Percentiles rank a stretch among this genome's conserved stretches.
phyloP scores from a whole-genome alignment of 2,888 invertebrate species.

The Drosophila kokeensis region DNA sequence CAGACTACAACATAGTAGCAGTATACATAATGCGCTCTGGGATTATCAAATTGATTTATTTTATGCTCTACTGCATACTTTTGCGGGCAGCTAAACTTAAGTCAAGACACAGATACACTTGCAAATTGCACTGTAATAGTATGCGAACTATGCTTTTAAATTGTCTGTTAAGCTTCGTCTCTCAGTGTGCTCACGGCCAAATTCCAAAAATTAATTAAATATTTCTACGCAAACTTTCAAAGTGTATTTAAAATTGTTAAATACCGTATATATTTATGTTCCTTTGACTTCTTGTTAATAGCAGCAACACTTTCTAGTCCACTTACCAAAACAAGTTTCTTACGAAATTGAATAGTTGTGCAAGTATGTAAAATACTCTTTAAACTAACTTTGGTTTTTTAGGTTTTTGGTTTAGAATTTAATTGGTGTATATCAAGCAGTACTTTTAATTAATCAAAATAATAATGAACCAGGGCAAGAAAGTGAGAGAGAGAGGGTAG shows the following conservation, averaged over 20 bases:
- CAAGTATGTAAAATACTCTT: background rate
- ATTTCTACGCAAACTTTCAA: background rate
- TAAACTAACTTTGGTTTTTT: background rate
- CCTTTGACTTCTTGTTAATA: background rate
- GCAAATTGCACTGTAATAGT: conserved; percentile 1
- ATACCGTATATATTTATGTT: background rate
- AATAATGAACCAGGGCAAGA: background rate
- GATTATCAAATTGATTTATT: conserved; percentile 65
- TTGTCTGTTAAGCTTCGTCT: background rate
- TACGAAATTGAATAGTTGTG: background rate
- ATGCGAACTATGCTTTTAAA: background rate
- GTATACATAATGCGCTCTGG: conserved; percentile 31
- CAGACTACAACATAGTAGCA: background rate
- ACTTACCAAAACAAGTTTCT: background rate
- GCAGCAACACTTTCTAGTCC: background rate
- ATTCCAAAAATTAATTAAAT: background rate
- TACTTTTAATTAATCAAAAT: conserved; percentile 34
- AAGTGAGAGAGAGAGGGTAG: background rate
- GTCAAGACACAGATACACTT: background rate
- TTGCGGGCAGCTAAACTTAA: conserved; percentile 10
- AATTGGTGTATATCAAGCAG: conserved; percentile 14
- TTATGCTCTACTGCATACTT: conserved; percentile 35
- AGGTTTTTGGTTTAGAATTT: background rate
- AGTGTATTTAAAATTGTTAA: background rate
- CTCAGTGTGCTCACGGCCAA: background rate